Base-by-base conservation (phyloP, 2,797 vertebrate species). In the Bucorvus abyssinicus region DNA sequence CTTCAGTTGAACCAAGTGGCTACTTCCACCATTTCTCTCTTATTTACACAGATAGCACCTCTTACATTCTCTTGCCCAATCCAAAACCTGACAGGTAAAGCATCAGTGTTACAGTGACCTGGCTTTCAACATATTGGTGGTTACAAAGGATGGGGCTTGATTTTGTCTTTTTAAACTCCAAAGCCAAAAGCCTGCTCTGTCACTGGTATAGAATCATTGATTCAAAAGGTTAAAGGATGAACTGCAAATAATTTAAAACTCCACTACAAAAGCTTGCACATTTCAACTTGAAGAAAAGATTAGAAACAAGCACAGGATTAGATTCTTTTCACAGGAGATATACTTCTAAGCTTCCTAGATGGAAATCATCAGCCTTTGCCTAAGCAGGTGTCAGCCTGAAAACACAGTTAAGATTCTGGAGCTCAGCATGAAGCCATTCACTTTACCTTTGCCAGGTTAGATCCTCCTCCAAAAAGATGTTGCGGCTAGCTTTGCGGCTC, bases 391-490 rank as follows among this genome's bases (percentile, higher is more conserved):
- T 69, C 44, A 91, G 45, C 20, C 70, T 89, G 68, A 68, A 23
- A 80, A 79, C 6, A 79, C 6, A 67, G 24, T 1, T 36, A 80
- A 80, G 64, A 83, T 24, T 47, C 24, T 32, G 27, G 18, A 84
- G 55, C 30, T 83, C 30, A 73, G 32, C 44, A 59, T 1, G 23
- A 65, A 73, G 30, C 7, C 60, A 59, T 6, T 53, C 19, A 45
- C 57, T 52, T 78, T 97, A 99, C 99, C 99, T 99, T 97, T 99
- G 99, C 99, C 99, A 99, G 71, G 99, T 98, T 73, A 99, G 97
- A 95, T 99, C 99, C 95, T 99, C 99, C 97, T 99, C 99, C 44
- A 99, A 98, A 96, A 99, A 99, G 96, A 99, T 99, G 97, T 99
- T 99, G 83, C 99, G 98, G 97, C 99, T 99, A 84, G 99, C 98